Evolutionary conservation across 2,888 invertebrate species (phyloP), one percentile per base, ranked within the genome.

Genomic region (Latheticus oryzae): DNA sequence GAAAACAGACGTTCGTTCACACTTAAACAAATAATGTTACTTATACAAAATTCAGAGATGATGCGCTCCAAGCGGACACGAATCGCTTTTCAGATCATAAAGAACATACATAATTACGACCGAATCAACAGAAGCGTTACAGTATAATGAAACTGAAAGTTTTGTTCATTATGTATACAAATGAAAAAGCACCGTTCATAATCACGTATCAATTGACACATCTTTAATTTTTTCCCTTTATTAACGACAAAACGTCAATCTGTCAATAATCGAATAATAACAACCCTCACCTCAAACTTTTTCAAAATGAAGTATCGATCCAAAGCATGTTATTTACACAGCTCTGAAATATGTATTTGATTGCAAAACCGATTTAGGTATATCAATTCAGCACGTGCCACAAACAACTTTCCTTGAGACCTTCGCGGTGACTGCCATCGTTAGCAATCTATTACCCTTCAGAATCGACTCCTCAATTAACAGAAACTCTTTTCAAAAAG

Each of bases 1-100:
- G 58, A 45, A 58, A 58, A 58, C 19, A 42, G 24, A 40, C 38
- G 33, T 48, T 48, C 48, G 48, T 56, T 56, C 42, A 50, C 45
- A 42, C 42, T 40, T 13, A 21, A 23, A 23, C 12, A 30, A 51
- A 51, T 24, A 35, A 24, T 26, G 5, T 19, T 16, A 30, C 13
- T n/a, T 24, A 23, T 48, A 40, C 51, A 30, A 38, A 51, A 28
- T 30, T 38, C 51, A 21, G 37, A 26, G n/a, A 37, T 35, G 37
- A 35, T 28, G 50, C 30, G 15, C 30, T 26, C 11, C 12, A 17
- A 19, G 11, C 26, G 12, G 17, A 15, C 13, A 30, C 43, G 30
- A 16, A 8, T 16, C 21, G 15, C 42, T 24, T 26, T 40, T 30
- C 38, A 30, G 38, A 21, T 40, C n/a, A 19, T 51, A 51, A 51